phyloP scores from a whole-genome alignment of 2,797 vertebrate genomes.

The Chrosomus eos region DNA sequence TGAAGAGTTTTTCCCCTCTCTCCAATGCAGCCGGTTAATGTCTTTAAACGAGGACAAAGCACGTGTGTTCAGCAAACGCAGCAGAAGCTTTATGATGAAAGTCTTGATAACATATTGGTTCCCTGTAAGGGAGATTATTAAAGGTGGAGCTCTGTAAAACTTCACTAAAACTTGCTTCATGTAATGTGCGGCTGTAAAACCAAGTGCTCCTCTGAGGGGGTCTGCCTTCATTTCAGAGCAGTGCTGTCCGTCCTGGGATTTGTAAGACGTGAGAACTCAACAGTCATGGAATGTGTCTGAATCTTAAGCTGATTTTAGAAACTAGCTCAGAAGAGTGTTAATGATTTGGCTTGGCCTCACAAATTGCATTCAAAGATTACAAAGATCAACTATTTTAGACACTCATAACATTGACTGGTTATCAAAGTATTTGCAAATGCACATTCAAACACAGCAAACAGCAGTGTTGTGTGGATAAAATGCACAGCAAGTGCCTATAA shows the following conservation, averaged over 20 bases:
- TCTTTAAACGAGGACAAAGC: constrained; percentile 35
- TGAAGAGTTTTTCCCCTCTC: constrained; percentile 19
- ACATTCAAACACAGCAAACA: background rate
- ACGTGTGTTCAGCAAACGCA: constrained; percentile 22
- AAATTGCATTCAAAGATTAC: background rate
- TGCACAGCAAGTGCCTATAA: background rate
- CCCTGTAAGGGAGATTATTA: constrained; percentile 9
- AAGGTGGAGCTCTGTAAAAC: constrained; percentile 20
- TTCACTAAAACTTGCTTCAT: background rate
- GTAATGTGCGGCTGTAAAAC: constrained; percentile 24
- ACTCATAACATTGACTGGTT: background rate
- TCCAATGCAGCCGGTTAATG: background rate
- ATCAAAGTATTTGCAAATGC: background rate
- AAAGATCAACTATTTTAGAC: background rate
- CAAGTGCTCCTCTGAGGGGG: background rate
- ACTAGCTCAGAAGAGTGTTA: background rate
- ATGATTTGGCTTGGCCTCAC: background rate
- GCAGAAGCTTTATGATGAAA: constrained; percentile 26
- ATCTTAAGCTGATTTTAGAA: background rate
- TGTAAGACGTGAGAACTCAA: background rate
- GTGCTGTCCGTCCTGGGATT: background rate
- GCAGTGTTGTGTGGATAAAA: background rate
- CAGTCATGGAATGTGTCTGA: background rate
- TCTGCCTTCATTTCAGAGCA: background rate
- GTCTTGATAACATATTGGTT: constrained; percentile 11